These are phyloP conservation scores for Darevskia nairensis DNA, from an alignment of 2,797 vertebrate genomes.

Conservation along the genomic window DNA sequence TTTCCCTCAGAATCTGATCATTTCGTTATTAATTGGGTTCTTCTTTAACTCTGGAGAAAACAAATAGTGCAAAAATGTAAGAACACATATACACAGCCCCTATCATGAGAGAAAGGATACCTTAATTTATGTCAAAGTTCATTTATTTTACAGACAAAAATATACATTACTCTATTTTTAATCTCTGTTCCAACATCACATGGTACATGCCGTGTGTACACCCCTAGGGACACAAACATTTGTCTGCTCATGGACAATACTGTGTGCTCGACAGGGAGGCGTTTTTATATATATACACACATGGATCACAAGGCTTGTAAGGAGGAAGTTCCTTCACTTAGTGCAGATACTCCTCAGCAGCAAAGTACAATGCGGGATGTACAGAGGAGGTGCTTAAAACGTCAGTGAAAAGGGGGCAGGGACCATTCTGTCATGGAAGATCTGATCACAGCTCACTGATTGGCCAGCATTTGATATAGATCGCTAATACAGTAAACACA, in stretches of 20 bases:
- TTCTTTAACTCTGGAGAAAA: background rate
- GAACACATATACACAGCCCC: background rate
- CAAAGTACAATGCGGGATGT: slow-evolving; percentile 38
- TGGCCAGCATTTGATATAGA: slow-evolving; percentile 30
- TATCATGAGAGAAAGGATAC: slow-evolving; percentile 21
- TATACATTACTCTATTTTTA: slow-evolving; percentile 72
- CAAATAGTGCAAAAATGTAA: background rate
- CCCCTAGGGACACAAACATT: slow-evolving; percentile 7
- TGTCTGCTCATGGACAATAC: slow-evolving; percentile 49
- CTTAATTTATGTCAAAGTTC: slow-evolving; percentile 69
- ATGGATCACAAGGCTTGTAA: slow-evolving; percentile 50
- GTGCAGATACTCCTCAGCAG: slow-evolving; percentile 62
- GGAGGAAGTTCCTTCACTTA: slow-evolving; percentile 52
- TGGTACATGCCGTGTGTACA: slow-evolving; percentile 9
- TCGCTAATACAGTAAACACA: background rate
- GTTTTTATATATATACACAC: slow-evolving; percentile 41
- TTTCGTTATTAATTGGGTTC: background rate
- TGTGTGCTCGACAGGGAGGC: slow-evolving; percentile 40
- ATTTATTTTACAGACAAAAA: slow-evolving; percentile 76
- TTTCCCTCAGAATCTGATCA: background rate
- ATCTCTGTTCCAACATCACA: slow-evolving; percentile 29
- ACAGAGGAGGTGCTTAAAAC: slow-evolving; percentile 40
- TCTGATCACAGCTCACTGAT: slow-evolving; percentile 10
- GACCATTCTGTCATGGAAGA: background rate
- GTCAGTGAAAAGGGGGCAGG: accelerated